A percentile compares a stretch with the other conserved stretches of the same genome.
These are phyloP conservation scores for Epinephelus fuscoguttatus DNA, from an alignment of 2,113 vertebrate species.

Conservation along the genomic window DNA sequence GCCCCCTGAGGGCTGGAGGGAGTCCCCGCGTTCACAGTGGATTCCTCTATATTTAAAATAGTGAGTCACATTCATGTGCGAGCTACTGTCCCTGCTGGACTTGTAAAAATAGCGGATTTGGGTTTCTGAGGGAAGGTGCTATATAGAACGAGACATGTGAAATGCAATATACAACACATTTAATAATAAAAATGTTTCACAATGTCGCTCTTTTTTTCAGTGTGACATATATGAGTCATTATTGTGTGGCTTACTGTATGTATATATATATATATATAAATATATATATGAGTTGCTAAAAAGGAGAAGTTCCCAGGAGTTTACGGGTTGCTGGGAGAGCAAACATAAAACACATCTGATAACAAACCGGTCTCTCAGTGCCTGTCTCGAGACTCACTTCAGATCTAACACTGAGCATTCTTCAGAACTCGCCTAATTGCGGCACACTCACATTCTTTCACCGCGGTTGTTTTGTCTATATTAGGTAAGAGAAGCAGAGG, in stretches of 20 bases:
- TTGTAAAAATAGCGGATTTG: conserved; percentile 35
- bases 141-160: not conserved
- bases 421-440: conserved; percentile 34
- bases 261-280: too few species aligned
- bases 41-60: conserved; percentile 67
- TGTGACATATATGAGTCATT: not conserved
- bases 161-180: not conserved
- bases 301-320: not conserved
- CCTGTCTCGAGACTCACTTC: conserved; percentile 8
- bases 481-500: conserved; percentile 57
- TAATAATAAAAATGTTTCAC: not conserved
- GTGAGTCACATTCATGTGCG: conserved; percentile 74
- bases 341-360: conserved; percentile 37
- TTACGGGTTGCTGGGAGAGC: not conserved
- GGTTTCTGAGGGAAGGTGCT: conserved; percentile 21
- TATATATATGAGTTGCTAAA: not conserved
- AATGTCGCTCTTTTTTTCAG: not conserved
- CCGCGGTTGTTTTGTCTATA: conserved; percentile 69
- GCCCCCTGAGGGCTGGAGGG: conserved; percentile 56
- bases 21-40: conserved; percentile 54
- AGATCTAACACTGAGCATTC: conserved; percentile 16
- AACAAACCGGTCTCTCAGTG: not conserved
- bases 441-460: conserved; percentile 13
- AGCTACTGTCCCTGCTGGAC: conserved; percentile 45
- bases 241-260: not conserved